Base-by-base conservation (phyloP, 2,888 invertebrate species). In the Acrobasis consociella region DNA sequence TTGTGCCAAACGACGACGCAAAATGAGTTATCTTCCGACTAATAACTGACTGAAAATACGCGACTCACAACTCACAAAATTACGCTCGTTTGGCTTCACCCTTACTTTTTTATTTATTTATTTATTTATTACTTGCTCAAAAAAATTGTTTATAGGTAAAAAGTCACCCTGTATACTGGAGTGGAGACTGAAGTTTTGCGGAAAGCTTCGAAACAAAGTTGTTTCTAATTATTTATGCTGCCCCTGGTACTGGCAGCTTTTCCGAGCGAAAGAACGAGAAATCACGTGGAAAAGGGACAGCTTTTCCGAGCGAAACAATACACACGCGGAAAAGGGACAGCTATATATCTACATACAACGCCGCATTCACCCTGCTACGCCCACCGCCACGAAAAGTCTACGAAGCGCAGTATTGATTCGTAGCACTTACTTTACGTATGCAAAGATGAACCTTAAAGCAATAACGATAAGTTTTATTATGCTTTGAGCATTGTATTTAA, bases 361-460 rank as follows among this genome's bases (percentile, higher is more conserved):
- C 16, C 9, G 16, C 16, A 55, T 16, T 66, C 65, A 64, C 51
- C 65, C 51, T 46, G 74, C 77, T 78, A 83, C 85, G 82, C 79
- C 77, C 71, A 69, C 64, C 62, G 78, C 82, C 85, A 83, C 85
- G 81, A 67, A 67, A 69, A 63, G 64, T 67, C 81, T 82, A 82
- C 83, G 79, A 72, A 62, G 62, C 31, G 58, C 37, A 15, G 61
- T 75, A 87, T 86, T 67, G 87, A 86, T 83, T 80, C 68, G 73
- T 77, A 80, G 74, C 68, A n/a, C 11, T 5, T 16, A 1, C 9
- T 16, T 5, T 10, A 16, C 42, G 9, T 13, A 58, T 38, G n/a
- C 17, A 0, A 78, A 70, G 69, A 13, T 62, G 5, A 15, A 68
- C 71, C 69, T 65, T 80, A 67, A 60, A 0, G 0, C 0, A 0